Percentiles rank a stretch among this genome's conserved stretches.
Conservation (phyloP, 2,113 vertebrate genomes). For the Cyanistes caeruleus region DNA sequence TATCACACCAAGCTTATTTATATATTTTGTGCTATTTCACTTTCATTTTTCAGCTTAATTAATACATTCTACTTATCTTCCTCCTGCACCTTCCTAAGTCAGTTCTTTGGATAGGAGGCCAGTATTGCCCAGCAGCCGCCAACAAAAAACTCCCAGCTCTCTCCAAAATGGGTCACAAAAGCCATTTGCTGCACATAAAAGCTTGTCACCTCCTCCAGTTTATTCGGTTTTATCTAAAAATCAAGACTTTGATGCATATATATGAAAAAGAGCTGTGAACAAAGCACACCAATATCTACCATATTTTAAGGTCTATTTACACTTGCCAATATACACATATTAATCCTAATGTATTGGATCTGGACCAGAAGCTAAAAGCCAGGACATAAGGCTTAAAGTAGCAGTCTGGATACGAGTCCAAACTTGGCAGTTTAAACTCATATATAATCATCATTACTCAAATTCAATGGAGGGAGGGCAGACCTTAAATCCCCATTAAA, state of each 20-base stretch:
- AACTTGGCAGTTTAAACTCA: not conserved
- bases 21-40: not conserved
- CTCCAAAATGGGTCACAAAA: not conserved
- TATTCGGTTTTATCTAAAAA: not conserved
- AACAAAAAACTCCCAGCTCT: not conserved
- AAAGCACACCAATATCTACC: not conserved
- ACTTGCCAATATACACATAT: not conserved
- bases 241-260: not conserved
- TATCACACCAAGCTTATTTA: not conserved
- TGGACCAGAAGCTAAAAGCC: not conserved
- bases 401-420: not conserved
- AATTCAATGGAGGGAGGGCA: not conserved
- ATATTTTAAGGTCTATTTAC: conserved; percentile 35
- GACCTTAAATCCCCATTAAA: conserved; percentile 9
- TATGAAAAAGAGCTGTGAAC: not conserved
- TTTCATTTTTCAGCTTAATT: not conserved
- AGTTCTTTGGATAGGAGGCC: not conserved
- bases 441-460: conserved; percentile 18
- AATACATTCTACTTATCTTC: not conserved
- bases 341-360: conserved; percentile 15
- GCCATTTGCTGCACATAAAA: not conserved
- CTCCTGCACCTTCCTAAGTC: not conserved
- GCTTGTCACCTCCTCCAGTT: not conserved
- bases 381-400: not conserved
- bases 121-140: not conserved